Base-by-base conservation (phyloP, 2,797 vertebrate species). In the Malurus splendens region DNA sequence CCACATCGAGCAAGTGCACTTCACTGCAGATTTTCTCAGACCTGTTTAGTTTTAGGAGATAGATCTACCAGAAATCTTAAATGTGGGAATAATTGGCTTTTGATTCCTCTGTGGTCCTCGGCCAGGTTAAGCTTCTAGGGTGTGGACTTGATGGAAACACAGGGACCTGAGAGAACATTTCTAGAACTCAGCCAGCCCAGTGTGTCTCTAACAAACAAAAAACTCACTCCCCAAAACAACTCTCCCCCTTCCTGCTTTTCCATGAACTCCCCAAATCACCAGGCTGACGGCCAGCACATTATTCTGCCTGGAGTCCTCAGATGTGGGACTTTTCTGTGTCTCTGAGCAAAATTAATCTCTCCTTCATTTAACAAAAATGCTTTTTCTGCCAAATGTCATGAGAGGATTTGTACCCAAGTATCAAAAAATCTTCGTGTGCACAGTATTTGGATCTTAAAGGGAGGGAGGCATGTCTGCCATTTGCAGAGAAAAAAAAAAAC, bases 41-140 rank as follows among this genome's bases (percentile, higher is more conserved):
- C 7, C 8, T 47, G 2, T 25, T 50, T 41, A 1, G 1, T 32
- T 83, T 44, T 42, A 18, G 7, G 28, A 3, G 1, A 6, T 32
- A 73, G 25, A 44, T 32, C 12, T 11, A 78, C 18, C 15, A 64
- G 66, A 83, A 25, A 59, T 33, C 15, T 67, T 48, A 74, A 75
- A 44, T 13, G 60, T 0, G 0, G 51, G 18, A 47, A 38, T 33
- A 67, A 3, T 32, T 44, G n/a, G 25, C 42, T 73, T 83, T 71
- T 0, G 2, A 81, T 61, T 7, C 4, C 22, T 42, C 20, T 39
- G 0, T n/a, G 12, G 47, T 47, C 17, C 22, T 72, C 28, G 44
- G 44, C 8, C 2, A 3, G 54, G 7, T 41, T 54, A 78, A 52
- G 19, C 1, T 45, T 51, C 20, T 9, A 28, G 27, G 45, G 3